These are phyloP conservation scores for Yponomeuta plumbellus DNA, from an alignment of 2,888 invertebrate species.

Conservation along the genomic window DNA sequence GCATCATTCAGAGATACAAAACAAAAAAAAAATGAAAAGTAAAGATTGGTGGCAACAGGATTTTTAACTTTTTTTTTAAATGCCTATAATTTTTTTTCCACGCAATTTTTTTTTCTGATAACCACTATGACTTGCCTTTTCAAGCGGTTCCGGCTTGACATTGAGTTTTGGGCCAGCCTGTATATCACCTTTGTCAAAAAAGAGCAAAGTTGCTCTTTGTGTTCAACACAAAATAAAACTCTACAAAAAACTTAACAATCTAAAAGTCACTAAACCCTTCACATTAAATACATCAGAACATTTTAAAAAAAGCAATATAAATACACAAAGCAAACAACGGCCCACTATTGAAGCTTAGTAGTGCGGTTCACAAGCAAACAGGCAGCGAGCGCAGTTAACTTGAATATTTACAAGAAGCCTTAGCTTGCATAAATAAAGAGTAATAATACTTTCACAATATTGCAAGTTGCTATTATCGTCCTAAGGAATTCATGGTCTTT, in stretches of 20 bases:
- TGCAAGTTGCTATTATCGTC: conserved; percentile 39
- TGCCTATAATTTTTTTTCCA: too few relatives aligned
- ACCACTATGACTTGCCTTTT: too few relatives aligned
- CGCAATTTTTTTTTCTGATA: too few relatives aligned
- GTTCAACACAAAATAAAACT: too few relatives aligned
- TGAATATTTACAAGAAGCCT: conserved; percentile 1
- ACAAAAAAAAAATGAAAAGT: too few relatives aligned
- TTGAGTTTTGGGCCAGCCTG: too few relatives aligned
- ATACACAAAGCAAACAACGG: not conserved
- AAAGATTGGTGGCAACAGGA: too few relatives aligned
- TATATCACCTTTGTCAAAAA: too few relatives aligned
- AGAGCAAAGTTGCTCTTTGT: too few relatives aligned
- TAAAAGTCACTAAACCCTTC: not conserved
- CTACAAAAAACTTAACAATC: not conserved
- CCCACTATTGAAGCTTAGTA: not conserved
- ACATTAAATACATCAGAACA: not conserved
- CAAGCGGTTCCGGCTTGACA: too few relatives aligned
- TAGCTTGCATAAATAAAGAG: conserved; percentile 8
- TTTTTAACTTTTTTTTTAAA: too few relatives aligned
- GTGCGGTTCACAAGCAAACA: not conserved
- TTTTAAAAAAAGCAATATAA: not conserved
- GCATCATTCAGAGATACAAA: too few relatives aligned
- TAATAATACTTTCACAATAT: conserved; percentile 10
- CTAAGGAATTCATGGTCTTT: conserved; percentile 35
- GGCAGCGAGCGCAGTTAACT: not conserved